phyloP scores from a whole-genome alignment of 1,140 invertebrate species.

The Acromyrmex heyeri region DNA sequence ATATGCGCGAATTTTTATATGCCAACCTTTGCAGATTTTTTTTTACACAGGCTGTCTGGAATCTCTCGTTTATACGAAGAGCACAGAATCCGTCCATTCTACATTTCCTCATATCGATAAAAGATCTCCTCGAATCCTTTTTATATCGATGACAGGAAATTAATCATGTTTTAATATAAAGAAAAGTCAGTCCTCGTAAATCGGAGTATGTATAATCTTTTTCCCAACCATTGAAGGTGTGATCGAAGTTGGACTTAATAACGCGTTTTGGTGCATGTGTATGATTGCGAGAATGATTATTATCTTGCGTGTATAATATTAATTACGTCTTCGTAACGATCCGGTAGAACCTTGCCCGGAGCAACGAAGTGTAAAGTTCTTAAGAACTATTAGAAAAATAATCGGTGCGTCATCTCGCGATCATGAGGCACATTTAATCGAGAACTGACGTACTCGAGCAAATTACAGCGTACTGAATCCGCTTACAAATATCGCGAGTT shows the following conservation, averaged over 20 bases:
- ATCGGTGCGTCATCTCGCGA: constrained; percentile 18
- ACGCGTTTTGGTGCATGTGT: background rate
- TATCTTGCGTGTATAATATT: constrained; percentile 15
- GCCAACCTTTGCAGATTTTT: constrained; percentile 10
- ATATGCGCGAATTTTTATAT: constrained; percentile 14
- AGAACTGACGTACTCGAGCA: background rate
- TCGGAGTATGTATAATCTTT: background rate
- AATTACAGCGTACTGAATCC: background rate
- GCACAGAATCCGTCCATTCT: background rate
- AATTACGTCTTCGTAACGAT: constrained; percentile 17
- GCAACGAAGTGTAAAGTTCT: constrained; percentile 25
- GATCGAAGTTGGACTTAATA: constrained; percentile 10
- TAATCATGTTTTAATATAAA: background rate
- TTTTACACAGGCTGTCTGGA: background rate
- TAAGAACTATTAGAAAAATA: constrained; percentile 37
- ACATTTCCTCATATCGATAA: background rate
- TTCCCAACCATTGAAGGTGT: too few relatives aligned
- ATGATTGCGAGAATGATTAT: constrained; percentile 15
- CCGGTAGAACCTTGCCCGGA: background rate
- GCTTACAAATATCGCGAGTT: background rate
- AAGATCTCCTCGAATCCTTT: background rate
- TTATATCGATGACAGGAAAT: background rate
- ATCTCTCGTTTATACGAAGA: background rate
- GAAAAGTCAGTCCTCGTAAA: background rate
- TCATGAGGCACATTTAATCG: constrained; percentile 25